Percentiles rank a stretch among this genome's conserved stretches.
Evolutionary conservation across 2,113 vertebrate species (phyloP).

Genomic region (Butorides virescens): DNA sequence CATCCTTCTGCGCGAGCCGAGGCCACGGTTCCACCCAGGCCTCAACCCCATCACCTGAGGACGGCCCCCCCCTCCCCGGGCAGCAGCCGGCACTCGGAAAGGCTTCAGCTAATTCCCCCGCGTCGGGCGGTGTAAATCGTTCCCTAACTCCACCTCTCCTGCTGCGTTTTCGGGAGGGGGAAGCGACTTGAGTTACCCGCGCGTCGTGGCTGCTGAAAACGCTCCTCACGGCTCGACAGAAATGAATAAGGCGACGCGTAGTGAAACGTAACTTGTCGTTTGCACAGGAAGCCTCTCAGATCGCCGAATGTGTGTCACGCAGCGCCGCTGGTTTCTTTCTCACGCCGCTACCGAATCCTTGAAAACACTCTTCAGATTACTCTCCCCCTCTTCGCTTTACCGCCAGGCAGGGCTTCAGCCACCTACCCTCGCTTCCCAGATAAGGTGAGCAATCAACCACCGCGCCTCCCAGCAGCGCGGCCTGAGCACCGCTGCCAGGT

Average conservation of each 20-base stretch:
- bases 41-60: rapidly evolving
- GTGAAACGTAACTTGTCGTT: neutral
- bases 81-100: neutral
- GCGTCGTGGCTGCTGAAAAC: rapidly evolving
- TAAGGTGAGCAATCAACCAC: neutral
- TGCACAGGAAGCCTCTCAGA: neutral
- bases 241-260: neutral
- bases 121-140: rapidly evolving
- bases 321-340: neutral
- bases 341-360: neutral
- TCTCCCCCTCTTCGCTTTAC: neutral
- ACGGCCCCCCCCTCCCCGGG: neutral
- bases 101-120: rapidly evolving
- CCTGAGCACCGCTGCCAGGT: neutral
- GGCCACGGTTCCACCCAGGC: neutral
- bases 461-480: neutral
- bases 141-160: neutral
- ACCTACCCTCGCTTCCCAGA: neutral
- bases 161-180: neutral
- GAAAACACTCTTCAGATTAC: neutral
- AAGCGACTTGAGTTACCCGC: rapidly evolving
- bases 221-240: neutral
- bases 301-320: neutral
- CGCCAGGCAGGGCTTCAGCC: neutral
- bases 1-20: neutral